These are phyloP conservation scores for Podarcis cretensis DNA, from an alignment of 2,113 vertebrate species.

Conservation along the genomic window DNA sequence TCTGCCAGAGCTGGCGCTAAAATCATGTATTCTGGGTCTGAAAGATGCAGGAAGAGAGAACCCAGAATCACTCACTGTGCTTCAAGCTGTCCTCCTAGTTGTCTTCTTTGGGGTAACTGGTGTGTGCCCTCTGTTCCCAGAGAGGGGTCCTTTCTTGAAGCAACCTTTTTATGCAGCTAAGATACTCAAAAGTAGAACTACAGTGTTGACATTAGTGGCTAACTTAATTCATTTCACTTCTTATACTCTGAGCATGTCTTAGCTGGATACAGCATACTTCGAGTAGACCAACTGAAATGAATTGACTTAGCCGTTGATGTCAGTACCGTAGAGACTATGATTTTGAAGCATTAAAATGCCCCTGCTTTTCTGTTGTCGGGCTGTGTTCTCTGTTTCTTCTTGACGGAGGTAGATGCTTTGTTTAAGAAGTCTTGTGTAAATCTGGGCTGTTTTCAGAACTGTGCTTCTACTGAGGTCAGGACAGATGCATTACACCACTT, in stretches of 20 bases:
- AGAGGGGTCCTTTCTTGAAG: too few relatives aligned
- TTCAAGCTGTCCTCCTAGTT: background rate
- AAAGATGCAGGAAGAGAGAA: background rate
- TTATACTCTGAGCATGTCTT: too few relatives aligned
- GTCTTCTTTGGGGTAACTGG: background rate
- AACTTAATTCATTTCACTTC: too few relatives aligned
- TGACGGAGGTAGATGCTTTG: background rate
- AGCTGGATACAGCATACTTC: too few relatives aligned
- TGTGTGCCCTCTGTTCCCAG: too few relatives aligned
- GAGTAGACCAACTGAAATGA: too few relatives aligned
- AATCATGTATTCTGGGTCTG: background rate
- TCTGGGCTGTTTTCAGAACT: background rate
- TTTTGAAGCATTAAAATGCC: background rate
- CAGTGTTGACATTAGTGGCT: too few relatives aligned
- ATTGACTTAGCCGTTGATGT: too few relatives aligned
- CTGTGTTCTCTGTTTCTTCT: background rate
- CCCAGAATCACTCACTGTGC: too few relatives aligned
- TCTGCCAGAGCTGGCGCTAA: background rate
- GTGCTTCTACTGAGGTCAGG: rapidly evolving
- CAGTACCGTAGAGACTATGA: background rate
- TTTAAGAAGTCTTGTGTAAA: background rate
- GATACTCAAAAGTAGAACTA: too few relatives aligned
- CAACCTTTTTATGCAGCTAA: too few relatives aligned
- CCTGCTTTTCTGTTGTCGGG: too few relatives aligned
- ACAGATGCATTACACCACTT: background rate